A percentile compares a stretch with the other conserved stretches of the same genome.
These are phyloP conservation scores for Temnopleurus reevesii DNA, from an alignment of 53 echinoderm and acorn worm species.

Conservation along the genomic window DNA sequence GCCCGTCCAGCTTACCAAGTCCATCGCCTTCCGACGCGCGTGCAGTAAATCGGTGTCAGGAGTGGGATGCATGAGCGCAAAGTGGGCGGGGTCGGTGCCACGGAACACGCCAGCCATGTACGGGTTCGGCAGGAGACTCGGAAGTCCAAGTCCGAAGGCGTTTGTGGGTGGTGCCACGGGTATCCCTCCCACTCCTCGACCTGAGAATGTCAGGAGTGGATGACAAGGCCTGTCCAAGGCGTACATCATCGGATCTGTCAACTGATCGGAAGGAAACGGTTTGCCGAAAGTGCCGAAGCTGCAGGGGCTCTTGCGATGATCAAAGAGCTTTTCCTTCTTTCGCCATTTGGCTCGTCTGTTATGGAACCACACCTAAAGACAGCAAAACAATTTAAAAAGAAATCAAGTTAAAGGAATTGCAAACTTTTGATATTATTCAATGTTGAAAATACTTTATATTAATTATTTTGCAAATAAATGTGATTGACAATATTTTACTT, in stretches of 20 bases:
- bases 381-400: not conserved
- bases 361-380: constrained; percentile 94
- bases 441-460: too few relatives aligned
- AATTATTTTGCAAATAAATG: too few relatives aligned
- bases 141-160: constrained; percentile 27
- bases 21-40: not conserved
- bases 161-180: not conserved
- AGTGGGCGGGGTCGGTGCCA: not conserved
- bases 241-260: not conserved
- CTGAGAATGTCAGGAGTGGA: not conserved
- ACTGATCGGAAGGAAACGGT: not conserved
- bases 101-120: constrained; percentile 14
- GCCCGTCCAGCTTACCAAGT: not conserved
- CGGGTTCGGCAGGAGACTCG: not conserved
- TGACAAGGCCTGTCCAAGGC: not conserved
- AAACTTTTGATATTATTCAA: too few relatives aligned
- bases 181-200: not conserved
- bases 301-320: constrained; percentile 56
- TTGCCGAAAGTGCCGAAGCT: constrained; percentile 1
- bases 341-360: constrained; percentile 98
- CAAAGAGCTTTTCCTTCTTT: constrained; percentile 89
- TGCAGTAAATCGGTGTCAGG: not conserved
- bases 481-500: too few relatives aligned
- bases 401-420: not conserved
- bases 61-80: not conserved